Evolutionary conservation across 2,113 vertebrate genomes (phyloP).

Genomic region (Seriola quinqueradiata): DNA sequence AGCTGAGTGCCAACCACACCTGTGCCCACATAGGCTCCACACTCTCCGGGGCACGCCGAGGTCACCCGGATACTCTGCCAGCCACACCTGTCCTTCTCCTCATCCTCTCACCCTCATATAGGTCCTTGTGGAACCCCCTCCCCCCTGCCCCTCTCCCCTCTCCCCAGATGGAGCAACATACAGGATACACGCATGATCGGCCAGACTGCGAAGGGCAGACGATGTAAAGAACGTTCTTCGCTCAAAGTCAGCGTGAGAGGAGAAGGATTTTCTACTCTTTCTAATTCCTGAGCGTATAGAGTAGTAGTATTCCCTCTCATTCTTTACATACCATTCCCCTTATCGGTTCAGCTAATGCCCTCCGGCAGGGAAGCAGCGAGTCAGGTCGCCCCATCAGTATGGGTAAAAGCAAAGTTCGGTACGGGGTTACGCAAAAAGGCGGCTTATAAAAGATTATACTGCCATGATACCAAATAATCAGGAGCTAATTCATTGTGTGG

Average conservation of each 20-base stretch:
- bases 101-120: slow-evolving; percentile 36
- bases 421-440: slow-evolving; percentile 63
- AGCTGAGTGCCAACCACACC: slow-evolving; percentile 75
- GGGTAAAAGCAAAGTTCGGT: slow-evolving; percentile 49
- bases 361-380: slow-evolving; percentile 42
- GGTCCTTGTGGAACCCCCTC: slow-evolving; percentile 40
- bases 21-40: slow-evolving; percentile 65
- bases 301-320: slow-evolving; percentile 24
- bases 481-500: slow-evolving; percentile 80
- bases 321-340: slow-evolving; percentile 28
- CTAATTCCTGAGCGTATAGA: slow-evolving; percentile 35
- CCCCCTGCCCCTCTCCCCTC: not conserved
- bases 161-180: slow-evolving; percentile 38
- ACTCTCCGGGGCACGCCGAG: slow-evolving; percentile 64
- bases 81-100: slow-evolving; percentile 64
- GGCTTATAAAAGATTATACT: slow-evolving; percentile 79
- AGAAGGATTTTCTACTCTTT: slow-evolving; percentile 28
- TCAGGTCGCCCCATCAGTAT: slow-evolving; percentile 54
- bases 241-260: slow-evolving; percentile 24
- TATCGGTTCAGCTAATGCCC: slow-evolving; percentile 52
- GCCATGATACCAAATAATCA: slow-evolving; percentile 80
- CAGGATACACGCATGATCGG: slow-evolving; percentile 17
- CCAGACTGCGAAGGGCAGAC: slow-evolving; percentile 20
- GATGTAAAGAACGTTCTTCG: slow-evolving; percentile 15
- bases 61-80: slow-evolving; percentile 69